Base-by-base conservation (phyloP, 1,140 invertebrate species). In the Pentalonia nigronervosa region DNA sequence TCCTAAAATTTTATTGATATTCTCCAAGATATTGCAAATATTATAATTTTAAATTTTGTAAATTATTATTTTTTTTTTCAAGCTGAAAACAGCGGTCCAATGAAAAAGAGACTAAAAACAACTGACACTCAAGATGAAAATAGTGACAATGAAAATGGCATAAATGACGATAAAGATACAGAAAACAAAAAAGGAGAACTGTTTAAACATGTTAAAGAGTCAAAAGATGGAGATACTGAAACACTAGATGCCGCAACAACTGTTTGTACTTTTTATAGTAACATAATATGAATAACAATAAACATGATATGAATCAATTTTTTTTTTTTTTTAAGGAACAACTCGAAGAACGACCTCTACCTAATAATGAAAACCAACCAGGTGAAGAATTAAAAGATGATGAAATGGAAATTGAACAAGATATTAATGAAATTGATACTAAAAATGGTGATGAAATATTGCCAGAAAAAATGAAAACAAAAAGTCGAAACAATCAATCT, bases 151-250 rank as follows among this genome's bases (percentile, higher is more conserved):
- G 95, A 96, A 25, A 95, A 95, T 9, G 94, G 95, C 30, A 94
- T 96, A 17, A 95, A 96, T 20, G 95, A 96, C 14, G 94, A 95
- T 81, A 96, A 96, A 48, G 94, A 95, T 25, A 94, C 96, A 14
- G 95, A 96, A 20, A 95, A 96, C 14, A 96, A 96, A 53, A 96
- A 96, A 53, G 96, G 97, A 6, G 97, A 98, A 88, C 96, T 97
- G 83, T 99, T 97, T 95, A 97, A 99, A 95, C 98, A 99, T 95
- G 97, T 99, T 1, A 97, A 97, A 94, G 97, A 98, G 94, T 96
- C 97, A 0, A 96, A 97, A 36, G 93, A 93, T 20, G 47, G n/a
- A 21, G 83, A 50, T 94, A 95, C 20, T 91, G 96, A 96, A 94
- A 96, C 96, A 36, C 94, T 96, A 93, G 97, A 97, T 95, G 95